Evolutionary conservation across 2,797 vertebrate species (phyloP).

Genomic region (Acrocephalus scirpaceus): DNA sequence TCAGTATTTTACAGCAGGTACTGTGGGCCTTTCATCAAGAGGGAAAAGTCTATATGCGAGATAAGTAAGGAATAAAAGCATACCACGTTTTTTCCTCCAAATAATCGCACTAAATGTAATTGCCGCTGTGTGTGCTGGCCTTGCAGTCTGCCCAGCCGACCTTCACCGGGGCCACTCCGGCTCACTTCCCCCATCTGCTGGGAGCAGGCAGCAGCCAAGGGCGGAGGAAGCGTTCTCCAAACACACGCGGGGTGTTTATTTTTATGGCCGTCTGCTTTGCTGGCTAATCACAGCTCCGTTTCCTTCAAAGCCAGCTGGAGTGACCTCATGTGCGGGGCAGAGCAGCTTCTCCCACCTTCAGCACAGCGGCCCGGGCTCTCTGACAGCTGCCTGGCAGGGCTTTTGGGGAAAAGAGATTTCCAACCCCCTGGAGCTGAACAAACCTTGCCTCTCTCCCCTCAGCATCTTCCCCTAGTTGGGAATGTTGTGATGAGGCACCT

Average conservation of each 20-base stretch:
- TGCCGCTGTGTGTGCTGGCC: neutral
- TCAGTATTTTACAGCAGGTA: neutral
- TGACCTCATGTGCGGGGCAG: neutral
- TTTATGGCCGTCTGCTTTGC: neutral
- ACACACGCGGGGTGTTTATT: neutral
- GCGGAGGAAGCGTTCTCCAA: neutral
- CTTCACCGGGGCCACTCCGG: neutral
- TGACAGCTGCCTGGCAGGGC: neutral
- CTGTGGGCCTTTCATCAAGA: neutral
- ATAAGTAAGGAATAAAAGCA: neutral
- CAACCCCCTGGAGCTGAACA: neutral
- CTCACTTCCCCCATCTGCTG: constrained; percentile 8
- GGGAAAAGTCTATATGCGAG: neutral
- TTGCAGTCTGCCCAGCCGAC: neutral
- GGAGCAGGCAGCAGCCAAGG: neutral
- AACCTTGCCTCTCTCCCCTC: neutral
- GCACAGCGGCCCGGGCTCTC: neutral
- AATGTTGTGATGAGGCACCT: neutral
- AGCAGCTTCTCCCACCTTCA: neutral
- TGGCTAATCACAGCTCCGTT: neutral
- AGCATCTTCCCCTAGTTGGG: neutral
- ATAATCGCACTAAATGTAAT: neutral
- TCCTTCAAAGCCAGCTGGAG: neutral
- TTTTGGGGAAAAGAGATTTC: neutral
- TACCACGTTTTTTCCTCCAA: neutral